A percentile compares a stretch with the other conserved stretches of the same genome.
These are phyloP conservation scores for Embidobia sp. DNA, from an alignment of 2,888 invertebrate genomes.

Conservation along the genomic window DNA sequence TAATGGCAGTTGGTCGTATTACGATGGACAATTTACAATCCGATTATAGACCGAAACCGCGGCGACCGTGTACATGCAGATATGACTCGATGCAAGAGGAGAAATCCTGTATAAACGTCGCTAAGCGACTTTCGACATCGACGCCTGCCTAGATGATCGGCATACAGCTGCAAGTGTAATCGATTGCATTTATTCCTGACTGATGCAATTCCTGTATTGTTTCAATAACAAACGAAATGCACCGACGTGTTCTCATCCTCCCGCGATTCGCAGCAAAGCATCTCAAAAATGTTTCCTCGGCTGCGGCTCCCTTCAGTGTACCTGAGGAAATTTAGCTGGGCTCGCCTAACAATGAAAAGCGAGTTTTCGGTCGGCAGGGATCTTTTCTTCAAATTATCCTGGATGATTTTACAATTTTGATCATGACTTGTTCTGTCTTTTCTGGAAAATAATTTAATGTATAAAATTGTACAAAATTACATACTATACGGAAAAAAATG, in stretches of 20 bases:
- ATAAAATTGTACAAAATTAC: too few species aligned
- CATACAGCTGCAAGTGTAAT: conserved; percentile 56
- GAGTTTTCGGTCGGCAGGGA: too few species aligned
- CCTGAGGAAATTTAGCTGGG: conserved; percentile 27
- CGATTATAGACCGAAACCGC: conserved; percentile 35
- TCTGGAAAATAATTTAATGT: too few species aligned
- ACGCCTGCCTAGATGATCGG: conserved; percentile 56
- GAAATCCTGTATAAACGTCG: conserved; percentile 40
- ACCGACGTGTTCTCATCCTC: conserved; percentile 5
- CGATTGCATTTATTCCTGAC: conserved; percentile 46
- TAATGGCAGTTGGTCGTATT: conserved; percentile 34
- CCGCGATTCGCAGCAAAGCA: too few species aligned
- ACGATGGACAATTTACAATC: conserved; percentile 48
- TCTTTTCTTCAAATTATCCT: too few species aligned
- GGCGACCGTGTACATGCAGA: too few species aligned
- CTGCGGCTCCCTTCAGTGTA: conserved; percentile 11
- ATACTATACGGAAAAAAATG: too few species aligned
- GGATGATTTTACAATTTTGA: too few species aligned
- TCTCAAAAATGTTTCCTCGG: conserved; percentile 27
- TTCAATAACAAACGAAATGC: conserved; percentile 56
- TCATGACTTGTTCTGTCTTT: too few species aligned
- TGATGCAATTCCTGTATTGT: conserved; percentile 53
- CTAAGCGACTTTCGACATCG: conserved; percentile 52
- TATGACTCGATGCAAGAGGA: conserved; percentile 29
- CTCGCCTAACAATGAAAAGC: too few species aligned